Base-by-base conservation (phyloP, 1,140 invertebrate species). In the Trichonephila clavipes region DNA sequence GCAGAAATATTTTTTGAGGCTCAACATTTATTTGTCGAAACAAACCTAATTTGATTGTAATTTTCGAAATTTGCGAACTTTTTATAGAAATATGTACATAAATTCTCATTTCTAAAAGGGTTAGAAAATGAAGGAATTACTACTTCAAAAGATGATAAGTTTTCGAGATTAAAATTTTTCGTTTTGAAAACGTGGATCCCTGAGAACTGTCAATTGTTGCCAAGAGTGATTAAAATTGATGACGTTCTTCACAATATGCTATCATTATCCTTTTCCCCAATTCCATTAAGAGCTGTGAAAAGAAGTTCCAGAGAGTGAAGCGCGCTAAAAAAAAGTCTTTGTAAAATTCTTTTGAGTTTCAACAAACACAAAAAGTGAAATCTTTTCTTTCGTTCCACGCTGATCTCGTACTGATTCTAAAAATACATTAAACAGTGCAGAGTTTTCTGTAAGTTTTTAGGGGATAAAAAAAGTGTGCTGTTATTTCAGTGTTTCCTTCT, bases 181-280 rank as follows among this genome's bases (percentile, higher is more conserved):
- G 10, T 51, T 51, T 51, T 51, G 51, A 51, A 10, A 7, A 51
- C 7, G 5, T 51, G 51, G 51, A 51, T 51, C 51, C 51, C 24
- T 0, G 0, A 69, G 24, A 69, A 24, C 12, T 24, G 64, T 69
- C 64, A 21, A 21, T 24, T 21, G 51, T 51, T 51, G 51, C 28
- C 77, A 18, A 81, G 24, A 88, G 34, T 88, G 87, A 88, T 88
- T 88, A 88, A 88, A 88, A 88, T 88, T 88, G 87, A 88, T 88
- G 28, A 62, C 28, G 3, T 44, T 88, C n/a, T 51, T 51, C 34
- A 88, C 87, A 88, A 69, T 44, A 88, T 88, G 83, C 83, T 86
- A 86, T 86, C 83, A 86, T 86, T 86, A 62, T 61, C 58, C 58
- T 24, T 34, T 40, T 19, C n/a, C 14, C 16, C 58, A 86, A 58